Conservation (phyloP, 2,797 vertebrate genomes). For the Pangasius djambal region DNA sequence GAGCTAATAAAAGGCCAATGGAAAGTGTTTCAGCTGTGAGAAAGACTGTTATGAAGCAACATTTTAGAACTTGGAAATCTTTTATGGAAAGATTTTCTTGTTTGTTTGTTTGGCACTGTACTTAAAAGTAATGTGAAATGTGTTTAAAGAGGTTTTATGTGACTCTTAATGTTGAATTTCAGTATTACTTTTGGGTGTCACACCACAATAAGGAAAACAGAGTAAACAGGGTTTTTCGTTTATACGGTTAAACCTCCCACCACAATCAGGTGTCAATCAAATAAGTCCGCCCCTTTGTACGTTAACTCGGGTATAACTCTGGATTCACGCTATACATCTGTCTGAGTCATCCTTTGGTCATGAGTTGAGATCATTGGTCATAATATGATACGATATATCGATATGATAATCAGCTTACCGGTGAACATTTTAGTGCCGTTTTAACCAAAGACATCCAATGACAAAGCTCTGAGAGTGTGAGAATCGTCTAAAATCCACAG, state of each 20-base stretch:
- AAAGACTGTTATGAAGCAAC: not conserved
- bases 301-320: too few relatives aligned
- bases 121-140: not conserved
- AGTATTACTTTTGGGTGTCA: not conserved
- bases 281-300: not conserved
- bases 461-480: too few relatives aligned
- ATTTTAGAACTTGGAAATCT: not conserved
- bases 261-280: not conserved
- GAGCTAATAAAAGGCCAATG: not conserved
- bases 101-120: not conserved
- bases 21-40: not conserved
- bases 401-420: too few relatives aligned
- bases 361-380: too few relatives aligned
- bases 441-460: too few relatives aligned
- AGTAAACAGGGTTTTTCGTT: not conserved
- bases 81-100: not conserved
- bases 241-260: not conserved
- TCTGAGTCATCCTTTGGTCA: too few relatives aligned
- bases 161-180: too few relatives aligned
- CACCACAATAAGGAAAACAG: not conserved
- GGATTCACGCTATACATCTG: too few relatives aligned
- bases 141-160: not conserved
- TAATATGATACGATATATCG: too few relatives aligned
- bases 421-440: too few relatives aligned
- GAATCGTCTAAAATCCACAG: too few relatives aligned